Evolutionary conservation across 2,113 vertebrate genomes (phyloP).

Genomic region (Gasterosteus nipponicus): DNA sequence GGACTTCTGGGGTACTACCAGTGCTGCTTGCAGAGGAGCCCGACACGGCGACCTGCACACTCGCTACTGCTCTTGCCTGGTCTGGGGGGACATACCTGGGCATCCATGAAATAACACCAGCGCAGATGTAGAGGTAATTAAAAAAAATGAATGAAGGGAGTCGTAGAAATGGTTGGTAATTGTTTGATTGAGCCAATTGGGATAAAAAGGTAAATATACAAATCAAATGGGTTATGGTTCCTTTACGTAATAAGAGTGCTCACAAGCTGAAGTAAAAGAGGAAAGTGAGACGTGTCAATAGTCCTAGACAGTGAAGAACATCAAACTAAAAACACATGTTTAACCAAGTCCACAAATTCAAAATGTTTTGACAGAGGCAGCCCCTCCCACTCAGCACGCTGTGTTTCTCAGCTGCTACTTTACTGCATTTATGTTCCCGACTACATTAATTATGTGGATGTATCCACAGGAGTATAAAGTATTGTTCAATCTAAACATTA

Average conservation of each 20-base stretch:
- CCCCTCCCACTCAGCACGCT: background rate
- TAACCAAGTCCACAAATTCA: slow-evolving; percentile 37
- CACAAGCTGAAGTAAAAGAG: background rate
- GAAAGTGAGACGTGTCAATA: slow-evolving; percentile 24
- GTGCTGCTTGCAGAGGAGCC: slow-evolving; percentile 95
- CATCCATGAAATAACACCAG: slow-evolving; percentile 13
- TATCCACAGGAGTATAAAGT: background rate
- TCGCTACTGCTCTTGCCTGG: slow-evolving; percentile 90
- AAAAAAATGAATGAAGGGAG: background rate
- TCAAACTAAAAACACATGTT: slow-evolving; percentile 42
- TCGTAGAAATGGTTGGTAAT: background rate
- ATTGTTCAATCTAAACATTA: background rate
- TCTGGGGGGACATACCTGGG: slow-evolving; percentile 96
- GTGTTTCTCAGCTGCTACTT: slow-evolving; percentile 6
- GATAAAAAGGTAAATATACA: background rate
- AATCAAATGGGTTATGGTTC: background rate
- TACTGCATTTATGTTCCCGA: background rate
- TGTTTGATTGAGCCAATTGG: background rate
- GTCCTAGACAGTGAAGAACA: slow-evolving; percentile 3
- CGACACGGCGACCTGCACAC: slow-evolving; percentile 92
- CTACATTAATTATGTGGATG: background rate
- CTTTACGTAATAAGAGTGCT: background rate
- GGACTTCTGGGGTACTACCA: slow-evolving; percentile 96
- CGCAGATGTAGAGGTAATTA: background rate
- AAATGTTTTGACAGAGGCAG: slow-evolving; percentile 22